phyloP scores from a whole-genome alignment of 1,140 invertebrate genomes.

The Cherax quadricarinatus region DNA sequence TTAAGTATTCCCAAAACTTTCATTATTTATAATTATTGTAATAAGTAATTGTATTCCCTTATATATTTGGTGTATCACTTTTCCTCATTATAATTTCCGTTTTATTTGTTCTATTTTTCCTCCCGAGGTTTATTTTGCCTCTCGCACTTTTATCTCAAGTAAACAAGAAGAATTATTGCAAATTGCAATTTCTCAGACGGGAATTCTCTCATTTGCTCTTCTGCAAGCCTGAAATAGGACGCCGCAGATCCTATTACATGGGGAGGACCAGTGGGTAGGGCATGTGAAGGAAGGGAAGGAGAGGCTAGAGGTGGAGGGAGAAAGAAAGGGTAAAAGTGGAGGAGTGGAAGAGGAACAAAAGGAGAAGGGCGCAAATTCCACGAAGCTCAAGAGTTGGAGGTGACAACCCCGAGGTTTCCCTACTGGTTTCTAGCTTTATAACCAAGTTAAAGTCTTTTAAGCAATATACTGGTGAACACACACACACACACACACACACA shows the following conservation, averaged over 20 bases:
- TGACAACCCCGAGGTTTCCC: no score
- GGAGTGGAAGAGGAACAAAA: no score
- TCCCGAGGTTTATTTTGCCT: not conserved
- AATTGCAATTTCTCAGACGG: conserved; percentile 13
- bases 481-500: not conserved
- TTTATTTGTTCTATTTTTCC: not conserved
- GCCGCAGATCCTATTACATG: not conserved
- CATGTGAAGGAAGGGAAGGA: no score
- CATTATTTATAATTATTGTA: no score
- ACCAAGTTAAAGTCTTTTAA: not conserved
- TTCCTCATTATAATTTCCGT: no score
- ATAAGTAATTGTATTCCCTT: no score
- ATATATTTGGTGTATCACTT: no score
- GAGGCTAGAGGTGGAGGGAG: no score
- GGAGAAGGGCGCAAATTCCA: no score
- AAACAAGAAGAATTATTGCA: conserved; percentile 13
- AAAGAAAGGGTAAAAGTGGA: no score
- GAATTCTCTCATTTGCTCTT: conserved; percentile 5
- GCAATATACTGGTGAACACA: not conserved
- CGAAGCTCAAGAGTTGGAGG: no score
- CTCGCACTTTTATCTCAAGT: not conserved
- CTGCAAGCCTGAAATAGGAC: conserved; percentile 14
- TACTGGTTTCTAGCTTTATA: not conserved
- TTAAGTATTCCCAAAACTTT: not conserved
- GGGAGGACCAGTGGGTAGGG: not conserved